Evolutionary conservation across 2,888 invertebrate species (phyloP), one percentile per base, ranked within the genome.

Genomic region (Sturmia bella): DNA sequence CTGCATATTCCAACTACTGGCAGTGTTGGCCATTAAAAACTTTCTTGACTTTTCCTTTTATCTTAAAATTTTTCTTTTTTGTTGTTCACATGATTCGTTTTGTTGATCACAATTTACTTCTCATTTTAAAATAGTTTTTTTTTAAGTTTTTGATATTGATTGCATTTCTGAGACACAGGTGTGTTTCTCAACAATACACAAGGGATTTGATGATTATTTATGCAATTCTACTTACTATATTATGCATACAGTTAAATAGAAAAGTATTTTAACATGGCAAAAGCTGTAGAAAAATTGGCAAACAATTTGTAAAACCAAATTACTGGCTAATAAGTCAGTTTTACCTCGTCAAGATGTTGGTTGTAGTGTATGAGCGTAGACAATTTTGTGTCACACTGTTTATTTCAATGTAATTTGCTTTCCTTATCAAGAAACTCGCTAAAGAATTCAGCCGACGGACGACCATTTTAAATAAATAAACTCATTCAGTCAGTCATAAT

Each of bases 71-170:
- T 57, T 54, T 54, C 52, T 24, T 6, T 52, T 39, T n/a, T 39
- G n/a, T 66, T 32, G 17, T 54, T 61, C 41, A 75, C 64, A 66
- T 41, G 41, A 50, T 13, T 6, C 39, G 17, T 45, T 19, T 50
- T 68, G 21, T 24, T 52, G 19, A 32, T 68, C 7, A 52, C 59
- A 78, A 72, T 78, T 72, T 72, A 37, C 66, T 66, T 78, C 66
- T 57, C 57, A 72, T 39, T 61, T 41, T 59, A 32, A 66, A 52
- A 61, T 17, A n/a, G n/a, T n/a, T n/a, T 59, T 2, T 37, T 74
- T 45, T 50, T 19, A 41, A 68, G 32, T 19, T 13, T 59, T 59
- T 68, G 48, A 52, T 32, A 17, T 50, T 50, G 12, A 56, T n/a
- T 54, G n/a, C 13, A 50, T 11, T 5, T 17, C 24, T 54, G 21